phyloP scores from a whole-genome alignment of 2,797 vertebrate species.

The Coluber constrictor region DNA sequence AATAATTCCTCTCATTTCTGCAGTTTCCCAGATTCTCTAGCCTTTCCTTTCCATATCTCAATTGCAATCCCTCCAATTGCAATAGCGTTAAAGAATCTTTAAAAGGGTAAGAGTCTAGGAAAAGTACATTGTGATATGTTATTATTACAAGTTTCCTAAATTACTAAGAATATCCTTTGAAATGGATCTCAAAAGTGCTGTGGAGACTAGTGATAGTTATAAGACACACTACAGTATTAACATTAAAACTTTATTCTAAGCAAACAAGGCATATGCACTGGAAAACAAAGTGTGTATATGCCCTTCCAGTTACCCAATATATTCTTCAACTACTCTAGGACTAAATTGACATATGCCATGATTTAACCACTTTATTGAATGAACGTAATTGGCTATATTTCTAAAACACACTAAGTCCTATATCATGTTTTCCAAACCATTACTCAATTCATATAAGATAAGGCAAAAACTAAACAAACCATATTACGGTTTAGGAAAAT shows the following conservation, averaged over 20 bases:
- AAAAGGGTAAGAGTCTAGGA: not conserved
- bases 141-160: not conserved
- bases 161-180: not conserved
- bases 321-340: not conserved
- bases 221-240: not conserved
- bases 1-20: not conserved
- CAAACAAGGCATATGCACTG: not conserved
- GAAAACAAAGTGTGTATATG: not conserved
- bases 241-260: not conserved
- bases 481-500: not conserved
- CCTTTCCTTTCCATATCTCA: not conserved
- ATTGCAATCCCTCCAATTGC: not conserved
- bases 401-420: not conserved
- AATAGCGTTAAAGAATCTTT: not conserved
- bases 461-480: not conserved
- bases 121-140: not conserved
- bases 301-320: not conserved
- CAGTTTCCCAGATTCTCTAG: not conserved
- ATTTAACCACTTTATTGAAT: not conserved
- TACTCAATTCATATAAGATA: not conserved
- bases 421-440: not conserved
- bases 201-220: not conserved
- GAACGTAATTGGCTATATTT: not conserved
- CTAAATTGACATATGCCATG: not conserved
- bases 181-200: not conserved